phyloP scores from a whole-genome alignment of 1,140 invertebrate species.

The Augochlora pura region DNA sequence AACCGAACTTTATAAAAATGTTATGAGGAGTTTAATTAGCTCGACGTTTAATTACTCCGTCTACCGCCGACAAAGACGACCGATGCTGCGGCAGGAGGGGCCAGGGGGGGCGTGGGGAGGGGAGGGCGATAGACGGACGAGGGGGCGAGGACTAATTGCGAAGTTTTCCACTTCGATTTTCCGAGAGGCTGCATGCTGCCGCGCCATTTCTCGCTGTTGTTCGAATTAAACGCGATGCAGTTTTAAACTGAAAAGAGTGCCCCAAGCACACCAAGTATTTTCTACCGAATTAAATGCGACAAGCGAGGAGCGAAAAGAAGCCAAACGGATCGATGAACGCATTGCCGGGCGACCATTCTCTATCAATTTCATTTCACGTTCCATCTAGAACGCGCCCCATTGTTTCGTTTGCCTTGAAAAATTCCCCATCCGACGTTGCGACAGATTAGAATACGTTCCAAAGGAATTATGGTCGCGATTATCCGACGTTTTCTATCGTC shows the following conservation, averaged over 20 bases:
- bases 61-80: conserved; percentile 40
- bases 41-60: conserved; percentile 72
- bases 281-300: conserved; percentile 65
- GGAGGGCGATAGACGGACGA: conserved; percentile 12
- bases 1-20: conserved; percentile 76
- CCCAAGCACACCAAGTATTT: conserved; percentile 62
- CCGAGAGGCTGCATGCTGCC: conserved; percentile 60
- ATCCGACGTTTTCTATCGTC: not conserved
- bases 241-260: conserved; percentile 68
- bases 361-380: not conserved
- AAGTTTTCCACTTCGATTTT: conserved; percentile 73
- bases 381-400: not conserved
- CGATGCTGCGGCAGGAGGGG: not conserved
- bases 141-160: conserved; percentile 68
- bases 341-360: conserved; percentile 8
- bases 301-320: conserved; percentile 60
- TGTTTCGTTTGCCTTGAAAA: not conserved
- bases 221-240: conserved; percentile 70
- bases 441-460: not conserved
- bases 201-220: conserved; percentile 66
- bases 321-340: conserved; percentile 61
- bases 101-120: not conserved
- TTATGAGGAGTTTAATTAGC: conserved; percentile 76
- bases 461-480: not conserved
- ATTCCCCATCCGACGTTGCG: not conserved